phyloP scores from a whole-genome alignment of 1,140 invertebrate species.

The Bombus waltoni region DNA sequence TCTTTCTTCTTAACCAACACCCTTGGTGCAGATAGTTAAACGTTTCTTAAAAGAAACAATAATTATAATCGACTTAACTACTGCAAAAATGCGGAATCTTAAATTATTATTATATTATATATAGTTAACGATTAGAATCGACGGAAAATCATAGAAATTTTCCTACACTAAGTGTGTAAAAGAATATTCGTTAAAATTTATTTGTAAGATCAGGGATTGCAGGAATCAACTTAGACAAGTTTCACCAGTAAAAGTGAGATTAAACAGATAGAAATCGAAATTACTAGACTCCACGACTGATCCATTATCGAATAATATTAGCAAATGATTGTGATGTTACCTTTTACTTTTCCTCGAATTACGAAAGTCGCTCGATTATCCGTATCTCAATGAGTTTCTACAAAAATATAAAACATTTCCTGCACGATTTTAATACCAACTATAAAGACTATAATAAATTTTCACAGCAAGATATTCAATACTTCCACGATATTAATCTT shows the following conservation, averaged over 20 bases:
- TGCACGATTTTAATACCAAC: background rate
- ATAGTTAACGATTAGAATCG: too few relatives aligned
- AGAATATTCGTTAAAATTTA: too few relatives aligned
- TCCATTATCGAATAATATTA: background rate
- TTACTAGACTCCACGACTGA: background rate
- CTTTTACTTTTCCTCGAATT: background rate
- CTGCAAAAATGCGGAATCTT: too few relatives aligned
- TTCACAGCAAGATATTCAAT: background rate
- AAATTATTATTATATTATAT: too few relatives aligned
- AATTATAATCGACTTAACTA: background rate
- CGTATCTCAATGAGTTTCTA: too few relatives aligned
- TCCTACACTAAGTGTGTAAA: background rate
- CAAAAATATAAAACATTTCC: background rate
- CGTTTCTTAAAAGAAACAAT: background rate
- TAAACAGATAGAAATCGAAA: background rate
- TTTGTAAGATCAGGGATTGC: background rate
- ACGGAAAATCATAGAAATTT: background rate
- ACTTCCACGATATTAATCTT: constrained; percentile 32
- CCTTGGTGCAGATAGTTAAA: background rate
- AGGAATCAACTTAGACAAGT: background rate
- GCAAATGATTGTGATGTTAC: background rate
- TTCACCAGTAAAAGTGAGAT: background rate
- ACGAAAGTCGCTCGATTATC: too few relatives aligned
- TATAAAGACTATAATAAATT: background rate
- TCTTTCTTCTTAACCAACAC: background rate